phyloP scores from a whole-genome alignment of 1,140 invertebrate genomes.

The Solenopsis invicta region DNA sequence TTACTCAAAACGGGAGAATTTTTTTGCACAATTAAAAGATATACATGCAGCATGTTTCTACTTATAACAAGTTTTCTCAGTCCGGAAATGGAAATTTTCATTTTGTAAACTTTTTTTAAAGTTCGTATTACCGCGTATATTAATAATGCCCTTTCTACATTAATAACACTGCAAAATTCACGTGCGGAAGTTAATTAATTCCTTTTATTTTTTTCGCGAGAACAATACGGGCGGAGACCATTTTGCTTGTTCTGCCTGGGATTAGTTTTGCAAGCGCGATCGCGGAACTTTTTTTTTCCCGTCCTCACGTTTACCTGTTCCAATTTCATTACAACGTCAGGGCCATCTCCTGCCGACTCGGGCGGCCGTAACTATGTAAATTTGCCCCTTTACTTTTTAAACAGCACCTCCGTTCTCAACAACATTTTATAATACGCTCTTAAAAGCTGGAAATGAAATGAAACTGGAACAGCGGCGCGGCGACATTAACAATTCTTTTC shows the following conservation, averaged over 20 bases:
- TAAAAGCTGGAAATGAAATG: constrained; percentile 2
- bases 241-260: constrained; percentile 14
- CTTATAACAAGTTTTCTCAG: neutral
- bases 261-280: constrained; percentile 49
- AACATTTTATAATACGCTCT: constrained; percentile 34
- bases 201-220: neutral
- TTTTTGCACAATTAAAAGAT: neutral
- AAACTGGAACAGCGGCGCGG: neutral
- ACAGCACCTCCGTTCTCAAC: constrained; percentile 3
- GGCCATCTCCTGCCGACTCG: constrained; percentile 26
- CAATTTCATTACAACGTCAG: constrained; percentile 45
- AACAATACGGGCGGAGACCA: neutral
- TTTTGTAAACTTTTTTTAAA: neutral
- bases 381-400: constrained; percentile 49
- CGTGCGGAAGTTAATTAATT: constrained; percentile 20
- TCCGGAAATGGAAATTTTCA: constrained; percentile 9
- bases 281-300: constrained; percentile 18
- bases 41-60: neutral
- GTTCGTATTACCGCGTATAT: neutral
- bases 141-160: neutral
- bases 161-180: constrained; percentile 7
- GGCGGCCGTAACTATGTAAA: constrained; percentile 35
- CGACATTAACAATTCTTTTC: neutral
- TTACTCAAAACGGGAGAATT: neutral
- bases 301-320: constrained; percentile 21